Base-by-base conservation (phyloP, 2,888 invertebrate genomes). In the Pseudococcus jackbeardsleyi region DNA sequence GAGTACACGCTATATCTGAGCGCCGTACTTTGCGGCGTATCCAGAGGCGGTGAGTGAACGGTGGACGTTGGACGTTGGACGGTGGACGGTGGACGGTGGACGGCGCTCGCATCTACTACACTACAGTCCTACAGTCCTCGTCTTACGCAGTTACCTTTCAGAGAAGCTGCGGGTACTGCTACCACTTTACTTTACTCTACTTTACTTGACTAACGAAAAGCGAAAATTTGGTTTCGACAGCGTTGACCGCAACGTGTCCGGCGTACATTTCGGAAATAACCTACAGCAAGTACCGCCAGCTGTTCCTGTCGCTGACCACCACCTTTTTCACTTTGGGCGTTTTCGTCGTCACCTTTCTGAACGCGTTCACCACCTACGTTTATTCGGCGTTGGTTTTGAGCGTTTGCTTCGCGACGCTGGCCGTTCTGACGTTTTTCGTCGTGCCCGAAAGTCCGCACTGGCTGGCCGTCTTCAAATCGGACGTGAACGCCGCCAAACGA, bases 401-500 rank as follows among this genome's bases (percentile, higher is more conserved):
- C 22, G 54, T 19, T 3, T 39, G 64, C 7, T 89, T 89, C 50
- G 85, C 82, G 48, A 82, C 72, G 12, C 8, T 89, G 15, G 48
- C 84, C 0, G 17, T 79, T 4, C 54, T 89, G 3, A 64, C 86
- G 3, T 50, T 48, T 26, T 42, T 88, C 17, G 68, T 88, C n/a
- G 64, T 89, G 0, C 89, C 89, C 9, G 89, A 89, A 33, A 89
- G 89, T 64, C 89, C 89, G 26, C 86, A 86, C 9, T 89, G 89
- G 89, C 48, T 89, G 9, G 72, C 84, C 15, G 85, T 88, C 19
- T 86, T 89, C 15, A 68, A 82, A 39, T 9, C 26, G 12, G 59
- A 88, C 15, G 17, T 22, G 1, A 33, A 46, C 17, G 59, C 68
- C 17, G 88, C 89, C 2, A 84, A 82, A 42, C 12, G 17, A 17